Evolutionary conservation across 2,797 vertebrate genomes (phyloP).

Genomic region (Sebastes melanostomus): DNA sequence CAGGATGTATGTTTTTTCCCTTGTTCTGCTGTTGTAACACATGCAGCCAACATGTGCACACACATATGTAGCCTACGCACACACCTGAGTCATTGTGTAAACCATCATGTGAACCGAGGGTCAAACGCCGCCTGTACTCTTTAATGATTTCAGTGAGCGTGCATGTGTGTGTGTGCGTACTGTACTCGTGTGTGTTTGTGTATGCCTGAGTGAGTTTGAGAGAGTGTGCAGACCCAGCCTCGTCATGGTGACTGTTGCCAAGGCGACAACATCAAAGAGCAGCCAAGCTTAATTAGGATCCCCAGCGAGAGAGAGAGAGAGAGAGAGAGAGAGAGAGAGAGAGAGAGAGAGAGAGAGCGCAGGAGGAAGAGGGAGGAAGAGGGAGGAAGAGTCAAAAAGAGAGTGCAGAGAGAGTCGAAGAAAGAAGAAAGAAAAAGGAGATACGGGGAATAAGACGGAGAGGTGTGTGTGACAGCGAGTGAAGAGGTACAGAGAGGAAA

Average conservation of each 20-base stretch:
- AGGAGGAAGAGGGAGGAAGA: background rate
- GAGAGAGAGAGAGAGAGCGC: slow-evolving; percentile 2
- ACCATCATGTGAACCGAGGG: slow-evolving; percentile 59
- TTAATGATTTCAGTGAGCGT: slow-evolving; percentile 45
- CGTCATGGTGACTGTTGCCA: slow-evolving; percentile 90
- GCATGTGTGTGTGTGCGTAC: slow-evolving; percentile 15
- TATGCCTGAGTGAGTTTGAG: slow-evolving; percentile 66
- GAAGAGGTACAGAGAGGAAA: slow-evolving; percentile 35
- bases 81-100: slow-evolving; percentile 33
- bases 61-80: background rate
- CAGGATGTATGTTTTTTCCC: slow-evolving; percentile 12
- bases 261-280: slow-evolving; percentile 89
- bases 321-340: slow-evolving; percentile 28
- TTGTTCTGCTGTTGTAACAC: slow-evolving; percentile 13
- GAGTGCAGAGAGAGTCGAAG: slow-evolving; percentile 30
- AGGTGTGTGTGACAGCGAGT: slow-evolving; percentile 33
- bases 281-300: slow-evolving; percentile 88
- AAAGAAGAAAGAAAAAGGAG: slow-evolving; percentile 52
- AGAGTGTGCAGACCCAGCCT: slow-evolving; percentile 81
- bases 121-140: slow-evolving; percentile 59
- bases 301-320: slow-evolving; percentile 74
- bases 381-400: slow-evolving; percentile 43
- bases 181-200: slow-evolving; percentile 59
- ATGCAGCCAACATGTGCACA: slow-evolving; percentile 17
- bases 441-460: slow-evolving; percentile 32